These are phyloP conservation scores for Ptycholaimellus sp. DNA, from an alignment of 2,888 invertebrate genomes.

Conservation along the genomic window DNA sequence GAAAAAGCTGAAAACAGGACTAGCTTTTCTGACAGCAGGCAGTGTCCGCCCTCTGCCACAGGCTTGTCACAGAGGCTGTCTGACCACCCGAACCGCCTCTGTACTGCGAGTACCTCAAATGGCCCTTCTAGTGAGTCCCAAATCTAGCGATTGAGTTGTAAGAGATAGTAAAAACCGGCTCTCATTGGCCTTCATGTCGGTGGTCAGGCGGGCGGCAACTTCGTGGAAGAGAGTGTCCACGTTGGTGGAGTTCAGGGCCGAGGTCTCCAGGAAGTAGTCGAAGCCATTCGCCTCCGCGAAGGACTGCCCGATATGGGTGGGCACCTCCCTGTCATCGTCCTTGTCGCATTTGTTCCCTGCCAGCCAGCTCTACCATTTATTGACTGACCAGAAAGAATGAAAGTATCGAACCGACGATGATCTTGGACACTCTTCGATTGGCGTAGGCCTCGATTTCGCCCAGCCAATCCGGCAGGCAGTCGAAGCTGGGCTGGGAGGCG, in stretches of 20 bases:
- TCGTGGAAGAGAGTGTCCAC: conserved; percentile 87
- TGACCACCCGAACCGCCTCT: too few species aligned
- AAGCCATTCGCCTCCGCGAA: conserved; percentile 78
- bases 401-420: conserved; percentile 74
- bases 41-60: too few species aligned
- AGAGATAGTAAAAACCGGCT: too few species aligned
- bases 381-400: too few species aligned
- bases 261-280: conserved; percentile 80
- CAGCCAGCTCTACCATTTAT: too few species aligned
- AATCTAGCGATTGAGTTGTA: too few species aligned
- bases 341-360: conserved; percentile 90
- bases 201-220: conserved; percentile 41
- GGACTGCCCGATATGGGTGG: conserved; percentile 68
- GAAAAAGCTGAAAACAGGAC: too few species aligned
- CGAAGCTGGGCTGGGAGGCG: conserved; percentile 87
- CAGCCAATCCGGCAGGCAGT: conserved; percentile 85
- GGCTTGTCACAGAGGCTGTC: too few species aligned
- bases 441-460: conserved; percentile 92
- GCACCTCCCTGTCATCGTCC: conserved; percentile 69
- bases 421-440: conserved; percentile 69
- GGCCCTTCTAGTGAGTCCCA: too few species aligned
- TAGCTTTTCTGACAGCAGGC: too few species aligned
- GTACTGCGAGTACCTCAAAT: too few species aligned
- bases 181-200: conserved; percentile 23
- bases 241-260: conserved; percentile 89